These are phyloP conservation scores for Paguma larvata DNA, from an alignment of 2,797 vertebrate genomes.

Conservation along the genomic window DNA sequence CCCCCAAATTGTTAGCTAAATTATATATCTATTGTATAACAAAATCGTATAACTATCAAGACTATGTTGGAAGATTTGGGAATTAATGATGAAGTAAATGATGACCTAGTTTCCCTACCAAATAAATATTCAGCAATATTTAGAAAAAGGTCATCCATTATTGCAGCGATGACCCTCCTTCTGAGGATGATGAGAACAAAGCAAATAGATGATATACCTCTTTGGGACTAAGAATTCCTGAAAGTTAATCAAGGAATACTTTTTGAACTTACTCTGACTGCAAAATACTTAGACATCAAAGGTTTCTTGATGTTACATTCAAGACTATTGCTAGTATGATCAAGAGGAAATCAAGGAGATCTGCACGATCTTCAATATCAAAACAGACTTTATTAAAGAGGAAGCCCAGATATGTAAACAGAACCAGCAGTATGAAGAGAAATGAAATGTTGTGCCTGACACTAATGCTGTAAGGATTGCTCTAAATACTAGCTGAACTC, in stretches of 20 bases:
- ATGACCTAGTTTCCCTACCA: background rate
- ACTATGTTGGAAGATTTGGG: background rate
- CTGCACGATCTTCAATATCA: background rate
- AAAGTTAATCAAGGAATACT: background rate
- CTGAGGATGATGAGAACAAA: background rate
- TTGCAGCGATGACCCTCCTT: background rate
- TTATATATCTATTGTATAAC: background rate
- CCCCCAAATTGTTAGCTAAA: background rate
- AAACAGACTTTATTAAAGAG: background rate
- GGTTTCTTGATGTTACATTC: background rate
- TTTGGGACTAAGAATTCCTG: conserved; percentile 19
- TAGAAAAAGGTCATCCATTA: background rate
- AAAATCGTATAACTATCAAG: background rate
- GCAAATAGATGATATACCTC: background rate
- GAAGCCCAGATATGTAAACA: background rate
- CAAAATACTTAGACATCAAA: conserved; percentile 26
- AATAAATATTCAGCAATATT: background rate
- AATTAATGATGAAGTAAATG: background rate
- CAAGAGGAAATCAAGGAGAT: background rate
- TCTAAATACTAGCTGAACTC: background rate
- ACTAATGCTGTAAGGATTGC: background rate
- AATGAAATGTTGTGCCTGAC: background rate
- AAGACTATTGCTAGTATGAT: background rate
- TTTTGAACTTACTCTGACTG: conserved; percentile 35
- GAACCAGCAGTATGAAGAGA: background rate